Conservation (phyloP, 2,888 invertebrate genomes). For the Drosophila borealis region DNA sequence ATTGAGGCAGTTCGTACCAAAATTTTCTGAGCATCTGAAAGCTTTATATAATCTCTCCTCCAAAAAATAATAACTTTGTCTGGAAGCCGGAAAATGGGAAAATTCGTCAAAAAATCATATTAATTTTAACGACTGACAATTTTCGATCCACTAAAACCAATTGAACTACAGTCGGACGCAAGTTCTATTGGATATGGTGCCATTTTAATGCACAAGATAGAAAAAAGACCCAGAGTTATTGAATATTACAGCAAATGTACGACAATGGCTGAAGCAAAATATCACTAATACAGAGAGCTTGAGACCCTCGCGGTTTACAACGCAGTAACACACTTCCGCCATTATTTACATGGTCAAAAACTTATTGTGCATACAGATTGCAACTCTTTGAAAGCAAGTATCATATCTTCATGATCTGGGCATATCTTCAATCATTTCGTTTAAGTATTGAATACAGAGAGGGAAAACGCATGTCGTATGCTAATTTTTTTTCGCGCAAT, state of each 20-base stretch:
- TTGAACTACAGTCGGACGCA: neutral
- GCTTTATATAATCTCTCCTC: too few relatives aligned
- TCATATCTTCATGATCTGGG: too few relatives aligned
- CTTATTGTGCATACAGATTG: too few relatives aligned
- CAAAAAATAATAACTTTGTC: neutral
- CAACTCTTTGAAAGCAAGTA: too few relatives aligned
- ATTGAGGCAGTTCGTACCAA: too few relatives aligned
- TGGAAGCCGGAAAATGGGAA: neutral
- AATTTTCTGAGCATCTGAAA: too few relatives aligned
- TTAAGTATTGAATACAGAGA: too few relatives aligned
- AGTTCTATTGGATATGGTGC: neutral
- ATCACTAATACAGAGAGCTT: neutral
- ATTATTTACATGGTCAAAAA: neutral
- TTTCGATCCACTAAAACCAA: neutral
- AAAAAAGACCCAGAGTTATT: neutral
- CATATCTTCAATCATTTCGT: too few relatives aligned
- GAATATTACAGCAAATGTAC: neutral
- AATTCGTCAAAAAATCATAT: neutral
- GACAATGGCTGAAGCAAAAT: neutral
- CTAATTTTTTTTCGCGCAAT: too few relatives aligned
- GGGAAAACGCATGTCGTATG: neutral
- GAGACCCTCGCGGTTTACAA: neutral
- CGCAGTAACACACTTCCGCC: neutral
- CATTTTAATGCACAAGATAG: neutral
- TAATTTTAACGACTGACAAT: neutral